These are phyloP conservation scores for Gonioctena quinquepunctata DNA, from an alignment of 1,140 invertebrate species.

Conservation along the genomic window DNA sequence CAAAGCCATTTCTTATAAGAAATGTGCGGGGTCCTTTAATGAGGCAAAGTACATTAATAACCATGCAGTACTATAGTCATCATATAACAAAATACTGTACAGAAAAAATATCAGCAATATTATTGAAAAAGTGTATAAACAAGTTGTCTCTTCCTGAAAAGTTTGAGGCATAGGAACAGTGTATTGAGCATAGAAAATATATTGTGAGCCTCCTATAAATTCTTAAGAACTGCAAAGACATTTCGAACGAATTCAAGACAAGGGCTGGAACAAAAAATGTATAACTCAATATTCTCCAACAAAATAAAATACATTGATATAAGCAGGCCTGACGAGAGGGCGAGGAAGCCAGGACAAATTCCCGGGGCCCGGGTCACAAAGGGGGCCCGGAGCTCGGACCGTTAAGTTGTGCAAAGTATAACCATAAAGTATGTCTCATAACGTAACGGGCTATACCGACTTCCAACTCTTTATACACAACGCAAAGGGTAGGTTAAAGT, in stretches of 20 bases:
- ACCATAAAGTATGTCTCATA: no score
- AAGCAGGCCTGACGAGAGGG: no score
- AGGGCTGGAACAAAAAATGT: not conserved
- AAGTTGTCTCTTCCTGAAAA: not conserved
- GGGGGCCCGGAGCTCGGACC: no score
- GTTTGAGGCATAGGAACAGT: not conserved
- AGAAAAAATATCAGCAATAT: not conserved
- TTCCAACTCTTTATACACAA: no score
- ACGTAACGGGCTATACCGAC: no score
- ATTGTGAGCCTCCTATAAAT: no score
- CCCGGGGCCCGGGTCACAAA: no score
- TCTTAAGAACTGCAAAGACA: not conserved
- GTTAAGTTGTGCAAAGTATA: no score
- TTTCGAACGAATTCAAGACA: not conserved
- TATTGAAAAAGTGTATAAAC: not conserved
- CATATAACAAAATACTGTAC: not conserved
- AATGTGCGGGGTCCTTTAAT: not conserved
- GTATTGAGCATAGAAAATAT: not conserved
- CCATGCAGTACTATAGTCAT: not conserved
- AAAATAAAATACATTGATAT: not conserved
- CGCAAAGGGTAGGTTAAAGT: no score
- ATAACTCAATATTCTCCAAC: not conserved
- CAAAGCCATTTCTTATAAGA: not conserved
- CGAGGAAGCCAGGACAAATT: no score
- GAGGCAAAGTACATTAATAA: not conserved